phyloP scores from a whole-genome alignment of 2,113 vertebrate genomes.

The Labrus mixtus region DNA sequence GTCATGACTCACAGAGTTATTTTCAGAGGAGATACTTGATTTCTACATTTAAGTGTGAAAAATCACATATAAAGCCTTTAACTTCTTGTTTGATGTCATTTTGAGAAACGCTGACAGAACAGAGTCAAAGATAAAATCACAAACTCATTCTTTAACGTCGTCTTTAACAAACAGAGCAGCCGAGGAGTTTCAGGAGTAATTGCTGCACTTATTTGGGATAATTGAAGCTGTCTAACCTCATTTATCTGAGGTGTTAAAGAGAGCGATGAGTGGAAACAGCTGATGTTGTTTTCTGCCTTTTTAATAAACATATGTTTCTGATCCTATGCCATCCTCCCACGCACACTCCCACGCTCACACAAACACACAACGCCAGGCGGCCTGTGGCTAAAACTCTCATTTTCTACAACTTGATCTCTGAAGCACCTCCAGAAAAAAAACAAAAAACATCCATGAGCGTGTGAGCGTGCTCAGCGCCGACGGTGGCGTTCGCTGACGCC shows the following conservation, averaged over 20 bases:
- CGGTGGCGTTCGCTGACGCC: background rate
- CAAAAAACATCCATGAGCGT: background rate
- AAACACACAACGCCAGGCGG: slow-evolving; percentile 4
- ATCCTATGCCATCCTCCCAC: slow-evolving; percentile 33
- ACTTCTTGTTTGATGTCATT: too few relatives aligned
- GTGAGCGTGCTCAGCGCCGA: background rate
- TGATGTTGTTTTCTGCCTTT: slow-evolving; percentile 4
- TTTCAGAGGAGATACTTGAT: too few relatives aligned
- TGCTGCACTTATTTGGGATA: slow-evolving; percentile 19
- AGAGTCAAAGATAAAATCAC: background rate
- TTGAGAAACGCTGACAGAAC: too few relatives aligned
- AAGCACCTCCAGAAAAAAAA: background rate
- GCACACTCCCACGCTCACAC: slow-evolving; percentile 8
- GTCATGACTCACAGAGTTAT: too few relatives aligned
- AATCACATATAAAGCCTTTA: too few relatives aligned
- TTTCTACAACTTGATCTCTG: slow-evolving; percentile 30
- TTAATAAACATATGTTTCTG: slow-evolving; percentile 35
- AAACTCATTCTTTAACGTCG: background rate
- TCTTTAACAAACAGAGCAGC: slow-evolving; percentile 67
- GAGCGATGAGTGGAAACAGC: background rate
- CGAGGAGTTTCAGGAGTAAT: slow-evolving; percentile 68
- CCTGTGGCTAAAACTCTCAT: slow-evolving; percentile 20
- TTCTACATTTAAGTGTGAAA: too few relatives aligned
- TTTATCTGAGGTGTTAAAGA: background rate
- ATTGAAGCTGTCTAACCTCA: slow-evolving; percentile 18